Evolutionary conservation across 2,888 invertebrate genomes (phyloP).

Genomic region (Xestia ashworthii): DNA sequence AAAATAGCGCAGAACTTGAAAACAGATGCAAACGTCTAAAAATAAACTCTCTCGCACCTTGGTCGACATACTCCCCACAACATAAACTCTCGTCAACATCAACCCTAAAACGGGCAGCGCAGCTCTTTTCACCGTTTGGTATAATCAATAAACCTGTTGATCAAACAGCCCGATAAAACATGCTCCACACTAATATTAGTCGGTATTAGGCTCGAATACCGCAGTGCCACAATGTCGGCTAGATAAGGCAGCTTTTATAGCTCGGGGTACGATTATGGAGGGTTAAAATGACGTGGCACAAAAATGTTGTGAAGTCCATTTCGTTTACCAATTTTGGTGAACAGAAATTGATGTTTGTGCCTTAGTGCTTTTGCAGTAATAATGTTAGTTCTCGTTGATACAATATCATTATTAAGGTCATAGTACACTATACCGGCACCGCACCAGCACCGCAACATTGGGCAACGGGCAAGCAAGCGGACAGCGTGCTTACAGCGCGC

Average conservation of each 20-base stretch:
- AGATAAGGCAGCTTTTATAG: slow-evolving; percentile 40
- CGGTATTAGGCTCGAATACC: slow-evolving; percentile 48
- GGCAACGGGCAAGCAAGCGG: no score
- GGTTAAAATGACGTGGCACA: slow-evolving; percentile 39
- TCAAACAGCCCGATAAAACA: slow-evolving; percentile 60
- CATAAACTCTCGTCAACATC: not conserved
- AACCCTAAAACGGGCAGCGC: slow-evolving; percentile 10
- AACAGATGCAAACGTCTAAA: not conserved
- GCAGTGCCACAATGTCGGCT: slow-evolving; percentile 57
- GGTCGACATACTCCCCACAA: not conserved
- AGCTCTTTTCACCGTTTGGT: slow-evolving; percentile 31
- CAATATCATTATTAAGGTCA: not conserved
- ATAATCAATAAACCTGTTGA: slow-evolving; percentile 69
- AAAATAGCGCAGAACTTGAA: not conserved
- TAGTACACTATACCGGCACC: no score
- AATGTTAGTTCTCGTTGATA: not conserved
- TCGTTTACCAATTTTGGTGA: slow-evolving; percentile 20
- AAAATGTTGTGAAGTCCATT: slow-evolving; percentile 37
- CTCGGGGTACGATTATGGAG: slow-evolving; percentile 16
- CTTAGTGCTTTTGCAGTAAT: not conserved
- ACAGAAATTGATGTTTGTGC: slow-evolving; percentile 24
- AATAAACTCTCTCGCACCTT: not conserved
- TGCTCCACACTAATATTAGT: slow-evolving; percentile 50
- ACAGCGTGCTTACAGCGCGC: no score
- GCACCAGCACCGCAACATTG: no score